Conservation (phyloP, 37 sponge, comb jelly and placozoan genomes). For the Aplysina aerophoba region DNA sequence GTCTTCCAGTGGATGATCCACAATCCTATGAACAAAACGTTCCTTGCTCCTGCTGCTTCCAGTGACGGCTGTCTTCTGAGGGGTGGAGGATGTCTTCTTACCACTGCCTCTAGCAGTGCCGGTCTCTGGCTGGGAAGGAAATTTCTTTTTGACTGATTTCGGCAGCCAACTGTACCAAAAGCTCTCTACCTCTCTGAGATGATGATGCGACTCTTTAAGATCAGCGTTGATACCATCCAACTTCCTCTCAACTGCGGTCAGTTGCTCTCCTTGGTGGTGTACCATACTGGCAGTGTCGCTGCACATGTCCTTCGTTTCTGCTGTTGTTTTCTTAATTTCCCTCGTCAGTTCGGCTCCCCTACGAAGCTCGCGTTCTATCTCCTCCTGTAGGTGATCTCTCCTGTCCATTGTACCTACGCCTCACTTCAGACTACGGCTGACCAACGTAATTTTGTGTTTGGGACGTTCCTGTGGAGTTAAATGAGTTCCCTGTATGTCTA, state of each 20-base stretch:
- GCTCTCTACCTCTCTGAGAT: slow-evolving; percentile 18
- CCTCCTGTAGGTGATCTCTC: no score
- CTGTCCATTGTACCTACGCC: no score
- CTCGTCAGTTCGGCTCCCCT: slow-evolving; percentile 5
- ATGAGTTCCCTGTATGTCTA: no score
- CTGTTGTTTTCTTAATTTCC: not conserved
- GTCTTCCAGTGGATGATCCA: slow-evolving; percentile 1
- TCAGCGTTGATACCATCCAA: slow-evolving; percentile 10
- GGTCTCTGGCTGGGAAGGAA: not conserved
- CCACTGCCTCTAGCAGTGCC: not conserved
- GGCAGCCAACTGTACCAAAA: slow-evolving; percentile 28
- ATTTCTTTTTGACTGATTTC: not conserved
- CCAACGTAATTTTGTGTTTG: no score
- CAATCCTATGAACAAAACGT: not conserved
- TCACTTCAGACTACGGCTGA: no score
- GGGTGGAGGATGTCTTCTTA: not conserved
- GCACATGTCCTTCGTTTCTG: not conserved
- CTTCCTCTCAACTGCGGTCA: slow-evolving; percentile 8
- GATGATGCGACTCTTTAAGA: not conserved
- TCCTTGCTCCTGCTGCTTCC: not conserved
- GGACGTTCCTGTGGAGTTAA: no score
- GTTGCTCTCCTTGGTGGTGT: slow-evolving; percentile 29
- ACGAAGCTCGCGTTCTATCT: slow-evolving; percentile 5
- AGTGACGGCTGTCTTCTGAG: not conserved
- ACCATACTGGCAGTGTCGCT: not conserved